phyloP scores from a whole-genome alignment of 2,888 invertebrate species.

The Xanthostigma xanthostigma region DNA sequence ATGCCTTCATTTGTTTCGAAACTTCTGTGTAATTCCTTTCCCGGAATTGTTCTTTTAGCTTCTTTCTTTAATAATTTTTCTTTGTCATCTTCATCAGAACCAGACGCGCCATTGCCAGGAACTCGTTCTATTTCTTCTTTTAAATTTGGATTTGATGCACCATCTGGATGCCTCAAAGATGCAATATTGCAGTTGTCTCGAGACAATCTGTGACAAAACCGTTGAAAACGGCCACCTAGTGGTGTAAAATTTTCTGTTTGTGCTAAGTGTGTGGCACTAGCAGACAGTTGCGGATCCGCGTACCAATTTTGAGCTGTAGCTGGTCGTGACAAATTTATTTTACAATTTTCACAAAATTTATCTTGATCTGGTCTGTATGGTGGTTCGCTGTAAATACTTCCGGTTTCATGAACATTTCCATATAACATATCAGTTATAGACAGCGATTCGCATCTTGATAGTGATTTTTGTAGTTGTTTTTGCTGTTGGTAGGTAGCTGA shows the following conservation, averaged over 20 bases:
- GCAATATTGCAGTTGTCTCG: conserved; percentile 38
- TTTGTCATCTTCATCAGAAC: conserved; percentile 25
- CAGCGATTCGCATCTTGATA: conserved; percentile 54
- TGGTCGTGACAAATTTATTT: conserved; percentile 52
- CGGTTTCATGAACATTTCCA: conserved; percentile 53
- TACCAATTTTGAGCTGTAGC: conserved; percentile 52
- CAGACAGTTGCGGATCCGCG: conserved; percentile 33
- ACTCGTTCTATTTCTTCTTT: conserved; percentile 47
- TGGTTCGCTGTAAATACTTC: conserved; percentile 77
- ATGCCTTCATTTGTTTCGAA: conserved; percentile 8
- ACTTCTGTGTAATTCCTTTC: conserved; percentile 22
- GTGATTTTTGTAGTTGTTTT: conserved; percentile 27
- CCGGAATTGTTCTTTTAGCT: conserved; percentile 7
- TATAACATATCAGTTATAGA: conserved; percentile 53
- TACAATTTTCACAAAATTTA: conserved; percentile 62
- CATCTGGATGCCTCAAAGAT: conserved; percentile 74
- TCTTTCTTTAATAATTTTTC: conserved; percentile 15
- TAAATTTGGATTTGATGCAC: conserved; percentile 85
- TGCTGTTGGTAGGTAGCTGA: conserved; percentile 41
- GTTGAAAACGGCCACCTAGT: conserved; percentile 37
- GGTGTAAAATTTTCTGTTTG: conserved; percentile 18
- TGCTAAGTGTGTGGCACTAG: conserved; percentile 33
- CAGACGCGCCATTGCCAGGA: conserved; percentile 46
- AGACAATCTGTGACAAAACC: conserved; percentile 44
- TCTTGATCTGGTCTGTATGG: conserved; percentile 54